Evolutionary conservation across 1,140 invertebrate species (phyloP), one percentile per base, ranked within the genome.

Genomic region (Piezodorus guildinii): DNA sequence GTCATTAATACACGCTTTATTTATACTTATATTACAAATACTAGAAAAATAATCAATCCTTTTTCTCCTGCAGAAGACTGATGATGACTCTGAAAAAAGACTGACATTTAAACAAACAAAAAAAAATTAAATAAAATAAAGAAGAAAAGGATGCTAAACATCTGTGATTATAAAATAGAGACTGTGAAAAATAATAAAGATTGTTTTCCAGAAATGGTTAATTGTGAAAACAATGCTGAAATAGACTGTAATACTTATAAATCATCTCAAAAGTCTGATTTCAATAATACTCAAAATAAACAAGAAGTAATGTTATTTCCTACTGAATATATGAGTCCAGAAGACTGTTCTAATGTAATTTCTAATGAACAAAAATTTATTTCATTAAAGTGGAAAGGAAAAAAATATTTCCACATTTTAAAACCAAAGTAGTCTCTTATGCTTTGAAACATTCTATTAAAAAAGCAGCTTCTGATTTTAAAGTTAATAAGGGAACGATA

Each of bases 331-430:
- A 23, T 39, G 34, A 39, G 3, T 23, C 15, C 15, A 23, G 17
- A 21, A 56, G 52, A 56, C 52, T 56, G 52, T 25, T 1, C 14
- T 56, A 23, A 23, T 56, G 21, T 8, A 56, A 56, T 23, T 23
- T 8, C 23, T 56, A 10, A 21, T 23, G 21, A 49, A n/a, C 17
- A 3, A 21, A 56, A 27, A 6, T 25, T 23, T 9, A 56, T 56
- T 5, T 56, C 52, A 56, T 56, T 56, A 5, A 64, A 60, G 14
- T 66, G 66, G 44, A 65, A 65, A 27, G 65, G 68, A 5, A 66
- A 70, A 62, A 54, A 69, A 49, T 71, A 71, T 65, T 62, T 21
- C 69, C 70, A 8, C 67, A 69, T 10, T 71, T 71, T 62, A 71
- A 71, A 54, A 54, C 65, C 14, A 69, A 69, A 66, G 70, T 71